Conservation (phyloP, 1,140 invertebrate species). For the Cardiocondyla obscurior region DNA sequence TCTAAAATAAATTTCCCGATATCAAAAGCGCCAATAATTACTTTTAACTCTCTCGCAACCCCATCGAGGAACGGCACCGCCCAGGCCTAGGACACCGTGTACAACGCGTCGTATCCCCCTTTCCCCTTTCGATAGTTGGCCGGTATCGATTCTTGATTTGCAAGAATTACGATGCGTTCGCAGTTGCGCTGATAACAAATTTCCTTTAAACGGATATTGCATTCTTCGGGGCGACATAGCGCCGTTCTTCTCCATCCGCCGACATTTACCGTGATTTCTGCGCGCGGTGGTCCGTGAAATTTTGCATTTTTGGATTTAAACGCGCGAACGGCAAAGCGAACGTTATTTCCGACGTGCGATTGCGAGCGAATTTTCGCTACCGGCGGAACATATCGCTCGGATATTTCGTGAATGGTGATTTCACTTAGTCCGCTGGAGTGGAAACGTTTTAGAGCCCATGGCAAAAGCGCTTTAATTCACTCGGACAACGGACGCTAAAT, state of each 20-base stretch:
- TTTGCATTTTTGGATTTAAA: slow-evolving; percentile 53
- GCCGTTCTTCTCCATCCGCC: slow-evolving; percentile 38
- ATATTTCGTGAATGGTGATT: slow-evolving; percentile 42
- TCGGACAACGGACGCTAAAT: neutral
- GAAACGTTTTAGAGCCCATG: neutral
- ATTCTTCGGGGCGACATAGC: slow-evolving; percentile 42
- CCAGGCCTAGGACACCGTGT: neutral
- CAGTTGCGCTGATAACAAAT: slow-evolving; percentile 56
- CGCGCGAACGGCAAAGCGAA: neutral
- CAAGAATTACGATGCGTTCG: slow-evolving; percentile 53
- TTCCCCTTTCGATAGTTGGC: slow-evolving; percentile 25
- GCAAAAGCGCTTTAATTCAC: slow-evolving; percentile 16
- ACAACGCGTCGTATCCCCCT: neutral
- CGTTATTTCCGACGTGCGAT: slow-evolving; percentile 50
- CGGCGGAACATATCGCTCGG: slow-evolving; percentile 27
- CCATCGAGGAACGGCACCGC: neutral
- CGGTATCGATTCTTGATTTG: slow-evolving; percentile 60
- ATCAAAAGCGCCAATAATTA: neutral
- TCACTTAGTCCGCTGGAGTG: slow-evolving; percentile 35
- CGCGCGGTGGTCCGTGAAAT: slow-evolving; percentile 35
- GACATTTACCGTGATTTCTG: slow-evolving; percentile 48
- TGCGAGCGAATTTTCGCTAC: slow-evolving; percentile 42
- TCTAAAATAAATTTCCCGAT: neutral
- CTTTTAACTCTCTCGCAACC: neutral
- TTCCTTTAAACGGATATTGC: slow-evolving; percentile 62